Evolutionary conservation across 2,797 vertebrate genomes (phyloP), one percentile per base, ranked within the genome.

Genomic region (Tokudaia muenninki): DNA sequence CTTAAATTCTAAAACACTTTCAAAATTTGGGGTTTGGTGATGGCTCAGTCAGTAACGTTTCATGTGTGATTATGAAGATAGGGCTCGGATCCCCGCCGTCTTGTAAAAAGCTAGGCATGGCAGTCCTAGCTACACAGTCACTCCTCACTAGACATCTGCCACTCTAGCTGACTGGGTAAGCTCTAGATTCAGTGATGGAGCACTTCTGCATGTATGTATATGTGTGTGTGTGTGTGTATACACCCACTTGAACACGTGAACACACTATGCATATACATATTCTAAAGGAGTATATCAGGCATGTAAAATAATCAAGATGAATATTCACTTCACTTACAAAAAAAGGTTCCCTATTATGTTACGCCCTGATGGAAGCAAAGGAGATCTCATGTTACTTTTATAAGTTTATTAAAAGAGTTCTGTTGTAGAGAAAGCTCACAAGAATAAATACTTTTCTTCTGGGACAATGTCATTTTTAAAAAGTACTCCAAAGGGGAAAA

Each of bases 391-490:
- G 29, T 37, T 37, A 94, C 77, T 94, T 94, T 96, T 29, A 24
- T 78, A 93, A 96, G 80, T 29, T 67, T 94, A 89, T 57, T 94
- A 78, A 97, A 93, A 94, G 72, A 22, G 2, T 95, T 57, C n/a
- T 55, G 50, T 79, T 95, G 92, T 82, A 90, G 81, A 96, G 93
- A 75, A 37, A 95, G 61, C 52, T 55, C 94, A 31, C 10, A 92
- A 90, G 34, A 97, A 75, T 41, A 89, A 79, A 87, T 19, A 57
- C 22, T 44, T 79, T 80, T 82, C 88, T 96, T 63, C 44, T 70
- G 50, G 34, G 17, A 81, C 77, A 94, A 65, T 31, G 50, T 90
- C 50, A 79, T 77, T 84, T 86, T 52, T 24, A 16, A 90, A 96
- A 94, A 91, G 79, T 19, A 97, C 29, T 84, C 61, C 11, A 63